Base-by-base conservation (phyloP, 2,797 vertebrate genomes). In the Aplochiton taeniatus region DNA sequence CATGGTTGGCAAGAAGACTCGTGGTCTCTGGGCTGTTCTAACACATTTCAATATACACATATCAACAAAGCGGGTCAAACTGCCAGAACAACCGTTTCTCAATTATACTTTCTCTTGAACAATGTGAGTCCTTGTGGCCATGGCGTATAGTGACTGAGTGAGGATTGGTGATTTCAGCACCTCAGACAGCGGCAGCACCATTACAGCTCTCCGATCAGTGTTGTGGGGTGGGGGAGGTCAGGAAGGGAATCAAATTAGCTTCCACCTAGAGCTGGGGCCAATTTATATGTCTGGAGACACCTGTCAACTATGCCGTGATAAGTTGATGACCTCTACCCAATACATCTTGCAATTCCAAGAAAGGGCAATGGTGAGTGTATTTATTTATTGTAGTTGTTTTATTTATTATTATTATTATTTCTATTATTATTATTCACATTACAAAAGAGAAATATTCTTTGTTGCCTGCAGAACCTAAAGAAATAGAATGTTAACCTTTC, bases 161-260 rank as follows among this genome's bases (percentile, higher is more conserved):
- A 83, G 80, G 79, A 78, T 81, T 47, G 72, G 66, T 77, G 79
- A 81, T 87, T 89, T 83, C 87, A 82, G 80, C 80, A 86, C 87
- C 85, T 85, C 76, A 90, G 92, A 91, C 89, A 91, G 87, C 83
- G 85, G 65, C 67, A 66, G 63, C 67, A 82, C 88, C 88, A 88
- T 88, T 87, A 89, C 82, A 78, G 80, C 80, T 83, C 66, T 79
- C 76, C 76, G 70, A 86, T 18, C 78, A 74, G 77, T 56, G 61
- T 58, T 82, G 81, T 8, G 47, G 65, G 55, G 69, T 50, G 68
- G 67, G 16, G 85, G 84, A 87, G 88, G 89, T 88, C 85, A 76
- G 74, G 49, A 11, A 50, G 60, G 31, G 80, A 88, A 88, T 89
- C 87, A 84, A 88, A 89, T 87, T 75, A 81, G 63, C 64, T 68